phyloP scores from a whole-genome alignment of 2,888 invertebrate species.

The Tubulanus polymorphus region DNA sequence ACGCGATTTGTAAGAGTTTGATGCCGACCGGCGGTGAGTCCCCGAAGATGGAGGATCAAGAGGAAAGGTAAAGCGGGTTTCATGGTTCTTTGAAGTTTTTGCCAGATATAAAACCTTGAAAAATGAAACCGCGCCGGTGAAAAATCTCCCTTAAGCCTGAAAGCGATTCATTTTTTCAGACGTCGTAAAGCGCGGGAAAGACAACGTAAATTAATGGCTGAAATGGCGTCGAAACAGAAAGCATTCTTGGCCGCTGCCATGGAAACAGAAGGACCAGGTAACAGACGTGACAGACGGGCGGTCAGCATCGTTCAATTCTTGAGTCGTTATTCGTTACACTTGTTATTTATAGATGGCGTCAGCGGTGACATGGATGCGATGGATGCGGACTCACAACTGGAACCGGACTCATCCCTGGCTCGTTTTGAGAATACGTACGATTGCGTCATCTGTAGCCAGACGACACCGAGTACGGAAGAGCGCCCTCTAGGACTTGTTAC shows the following conservation, averaged over 20 bases:
- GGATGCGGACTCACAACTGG: background rate
- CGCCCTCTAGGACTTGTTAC: constrained; percentile 86
- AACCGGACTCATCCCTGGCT: background rate
- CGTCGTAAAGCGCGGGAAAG: constrained; percentile 67
- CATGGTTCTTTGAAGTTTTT: too few species aligned
- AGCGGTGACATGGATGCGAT: background rate
- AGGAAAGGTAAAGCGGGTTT: constrained; percentile 24
- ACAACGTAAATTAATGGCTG: constrained; percentile 87
- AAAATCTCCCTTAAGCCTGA: too few species aligned
- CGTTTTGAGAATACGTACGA: constrained; percentile 62
- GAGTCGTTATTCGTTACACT: background rate
- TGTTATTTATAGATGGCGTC: too few species aligned
- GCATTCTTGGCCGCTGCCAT: constrained; percentile 75
- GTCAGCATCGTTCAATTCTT: too few species aligned
- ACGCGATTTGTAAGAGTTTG: constrained; percentile 67
- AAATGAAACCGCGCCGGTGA: too few species aligned
- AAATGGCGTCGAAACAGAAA: constrained; percentile 85
- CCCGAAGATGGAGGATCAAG: constrained; percentile 23
- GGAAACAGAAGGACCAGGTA: constrained; percentile 25
- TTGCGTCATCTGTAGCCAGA: constrained; percentile 93
- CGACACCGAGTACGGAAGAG: constrained; percentile 76
- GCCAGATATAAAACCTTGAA: too few species aligned
- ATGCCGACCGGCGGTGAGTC: constrained; percentile 62
- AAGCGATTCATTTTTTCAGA: constrained; percentile 24
- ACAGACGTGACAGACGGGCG: too few species aligned